phyloP scores from a whole-genome alignment of 2,113 vertebrate species.

The Copsychus sechellarum region DNA sequence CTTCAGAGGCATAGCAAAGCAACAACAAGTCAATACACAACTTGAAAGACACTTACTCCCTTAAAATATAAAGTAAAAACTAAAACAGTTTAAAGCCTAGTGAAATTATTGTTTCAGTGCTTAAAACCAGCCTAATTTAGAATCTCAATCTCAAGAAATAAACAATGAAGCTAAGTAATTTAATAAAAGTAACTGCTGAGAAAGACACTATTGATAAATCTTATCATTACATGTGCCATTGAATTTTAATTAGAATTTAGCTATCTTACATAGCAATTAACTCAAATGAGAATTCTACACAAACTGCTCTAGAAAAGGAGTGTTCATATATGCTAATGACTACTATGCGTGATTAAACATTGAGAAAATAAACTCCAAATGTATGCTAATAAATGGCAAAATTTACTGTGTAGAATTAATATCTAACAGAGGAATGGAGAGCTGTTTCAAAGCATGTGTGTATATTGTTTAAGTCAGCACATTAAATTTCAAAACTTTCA shows the following conservation, averaged over 20 bases:
- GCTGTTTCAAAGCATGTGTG: neutral
- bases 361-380: constrained; percentile 59
- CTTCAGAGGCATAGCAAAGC: neutral
- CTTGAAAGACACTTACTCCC: neutral
- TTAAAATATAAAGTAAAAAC: neutral
- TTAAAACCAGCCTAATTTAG: constrained; percentile 26
- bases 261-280: constrained; percentile 64
- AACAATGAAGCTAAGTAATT: constrained; percentile 37
- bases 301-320: constrained; percentile 53
- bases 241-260: constrained; percentile 70
- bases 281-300: constrained; percentile 57
- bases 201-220: constrained; percentile 55
- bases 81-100: neutral
- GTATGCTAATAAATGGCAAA: constrained; percentile 64
- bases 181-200: constrained; percentile 47
- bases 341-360: constrained; percentile 54
- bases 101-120: neutral
- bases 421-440: neutral
- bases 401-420: constrained; percentile 26
- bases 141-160: constrained; percentile 45
- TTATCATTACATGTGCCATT: constrained; percentile 63
- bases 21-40: neutral
- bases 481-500: neutral
- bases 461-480: neutral
- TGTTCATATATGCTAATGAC: constrained; percentile 61